Conservation (phyloP, 1,140 invertebrate genomes). For the Cydia fagiglandana region DNA sequence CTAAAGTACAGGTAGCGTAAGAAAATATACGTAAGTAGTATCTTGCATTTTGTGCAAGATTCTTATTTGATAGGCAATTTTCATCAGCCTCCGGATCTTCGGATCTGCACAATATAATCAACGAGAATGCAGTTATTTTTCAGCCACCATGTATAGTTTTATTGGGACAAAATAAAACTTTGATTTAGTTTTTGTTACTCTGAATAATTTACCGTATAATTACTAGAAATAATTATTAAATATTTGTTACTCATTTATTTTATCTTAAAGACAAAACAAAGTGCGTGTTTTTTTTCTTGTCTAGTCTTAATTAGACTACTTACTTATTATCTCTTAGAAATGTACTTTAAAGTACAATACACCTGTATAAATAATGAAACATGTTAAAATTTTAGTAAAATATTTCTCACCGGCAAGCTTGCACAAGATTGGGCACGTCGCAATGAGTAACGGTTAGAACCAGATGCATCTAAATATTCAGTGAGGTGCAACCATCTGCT, state of each 20-base stretch:
- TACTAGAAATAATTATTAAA: no score
- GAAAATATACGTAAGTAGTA: neutral
- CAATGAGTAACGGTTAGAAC: constrained; percentile 7
- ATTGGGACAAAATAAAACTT: neutral
- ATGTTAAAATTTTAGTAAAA: neutral
- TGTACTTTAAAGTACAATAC: neutral
- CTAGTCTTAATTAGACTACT: no score
- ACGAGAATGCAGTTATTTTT: no score
- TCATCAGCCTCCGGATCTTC: neutral
- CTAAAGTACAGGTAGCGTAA: neutral
- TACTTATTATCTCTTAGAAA: no score
- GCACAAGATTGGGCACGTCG: constrained; percentile 8
- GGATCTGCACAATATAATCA: neutral
- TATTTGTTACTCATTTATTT: neutral
- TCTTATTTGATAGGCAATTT: neutral
- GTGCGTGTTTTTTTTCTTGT: no score
- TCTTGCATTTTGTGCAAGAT: neutral
- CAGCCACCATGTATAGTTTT: no score
- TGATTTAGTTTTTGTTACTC: no score
- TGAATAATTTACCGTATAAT: no score
- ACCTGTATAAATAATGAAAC: neutral
- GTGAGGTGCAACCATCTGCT: constrained; percentile 4
- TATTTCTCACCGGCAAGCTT: neutral
- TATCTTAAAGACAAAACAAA: neutral
- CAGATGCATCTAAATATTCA: constrained; percentile 19